phyloP scores from a whole-genome alignment of 2,797 vertebrate species.

The Linurgus olivaceus region DNA sequence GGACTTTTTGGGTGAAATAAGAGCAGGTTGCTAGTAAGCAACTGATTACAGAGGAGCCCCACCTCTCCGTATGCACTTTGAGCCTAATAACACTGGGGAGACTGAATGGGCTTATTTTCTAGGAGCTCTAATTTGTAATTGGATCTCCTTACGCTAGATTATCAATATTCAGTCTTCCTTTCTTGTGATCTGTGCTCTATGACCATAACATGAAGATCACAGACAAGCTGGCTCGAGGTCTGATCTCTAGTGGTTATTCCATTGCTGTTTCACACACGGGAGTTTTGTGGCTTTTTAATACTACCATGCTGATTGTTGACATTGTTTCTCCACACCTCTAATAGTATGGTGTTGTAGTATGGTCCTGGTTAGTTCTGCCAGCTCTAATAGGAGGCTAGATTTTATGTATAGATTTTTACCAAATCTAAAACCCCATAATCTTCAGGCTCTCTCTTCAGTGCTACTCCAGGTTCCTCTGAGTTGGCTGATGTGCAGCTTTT shows the following conservation, averaged over 20 bases:
- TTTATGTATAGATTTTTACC: accelerated
- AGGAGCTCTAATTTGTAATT: neutral
- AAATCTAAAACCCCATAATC: accelerated
- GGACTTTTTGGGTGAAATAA: neutral
- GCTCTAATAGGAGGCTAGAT: neutral
- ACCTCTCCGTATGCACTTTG: neutral
- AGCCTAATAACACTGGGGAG: neutral
- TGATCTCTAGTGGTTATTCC: neutral
- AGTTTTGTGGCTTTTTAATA: neutral
- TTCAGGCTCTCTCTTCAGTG: neutral
- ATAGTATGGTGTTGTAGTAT: neutral
- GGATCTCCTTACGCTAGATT: neutral
- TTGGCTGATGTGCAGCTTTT: neutral
- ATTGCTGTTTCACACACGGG: accelerated
- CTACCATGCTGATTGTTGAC: neutral
- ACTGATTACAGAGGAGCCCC: accelerated
- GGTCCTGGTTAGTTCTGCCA: neutral
- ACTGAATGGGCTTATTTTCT: neutral
- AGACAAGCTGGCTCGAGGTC: neutral
- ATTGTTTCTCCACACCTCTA: neutral
- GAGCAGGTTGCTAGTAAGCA: neutral
- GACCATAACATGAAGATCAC: neutral
- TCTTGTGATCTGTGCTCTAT: neutral
- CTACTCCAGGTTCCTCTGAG: neutral
- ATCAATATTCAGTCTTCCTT: neutral